These are phyloP conservation scores for Anoura caudifer DNA, from an alignment of 2,113 vertebrate species.

Conservation along the genomic window DNA sequence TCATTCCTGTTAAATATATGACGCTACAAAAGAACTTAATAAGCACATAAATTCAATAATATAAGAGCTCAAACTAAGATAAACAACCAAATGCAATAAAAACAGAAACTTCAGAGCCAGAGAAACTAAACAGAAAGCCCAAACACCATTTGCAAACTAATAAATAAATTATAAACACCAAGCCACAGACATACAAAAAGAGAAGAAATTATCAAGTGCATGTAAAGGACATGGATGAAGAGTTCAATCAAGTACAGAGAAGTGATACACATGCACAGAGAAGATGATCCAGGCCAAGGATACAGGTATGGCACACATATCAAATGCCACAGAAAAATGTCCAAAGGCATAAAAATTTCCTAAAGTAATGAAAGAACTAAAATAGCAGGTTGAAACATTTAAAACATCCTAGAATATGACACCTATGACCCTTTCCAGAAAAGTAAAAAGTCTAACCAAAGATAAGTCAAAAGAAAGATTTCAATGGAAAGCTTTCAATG, in stretches of 20 bases:
- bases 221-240: not conserved
- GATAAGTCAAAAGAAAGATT: not conserved
- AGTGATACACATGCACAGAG: not conserved
- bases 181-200: not conserved
- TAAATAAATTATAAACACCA: constrained; percentile 29
- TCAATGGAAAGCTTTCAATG: not conserved
- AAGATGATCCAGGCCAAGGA: not conserved
- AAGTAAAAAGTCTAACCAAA: not conserved
- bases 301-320: no score
- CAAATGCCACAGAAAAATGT: not conserved
- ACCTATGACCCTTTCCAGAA: not conserved
- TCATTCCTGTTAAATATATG: not conserved
- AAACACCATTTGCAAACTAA: constrained; percentile 12
- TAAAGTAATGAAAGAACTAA: not conserved
- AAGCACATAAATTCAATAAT: constrained; percentile 20
- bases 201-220: not conserved
- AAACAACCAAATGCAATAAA: constrained; percentile 21
- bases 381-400: not conserved
- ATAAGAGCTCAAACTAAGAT: not conserved
- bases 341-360: not conserved
- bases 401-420: not conserved
- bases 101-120: not conserved
- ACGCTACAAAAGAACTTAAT: constrained; percentile 23
- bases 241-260: not conserved
- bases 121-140: constrained; percentile 9